A percentile compares a stretch with the other conserved stretches of the same genome.
Evolutionary conservation across 2,888 invertebrate species (phyloP).

Genomic region (Meandrusa payeni): DNA sequence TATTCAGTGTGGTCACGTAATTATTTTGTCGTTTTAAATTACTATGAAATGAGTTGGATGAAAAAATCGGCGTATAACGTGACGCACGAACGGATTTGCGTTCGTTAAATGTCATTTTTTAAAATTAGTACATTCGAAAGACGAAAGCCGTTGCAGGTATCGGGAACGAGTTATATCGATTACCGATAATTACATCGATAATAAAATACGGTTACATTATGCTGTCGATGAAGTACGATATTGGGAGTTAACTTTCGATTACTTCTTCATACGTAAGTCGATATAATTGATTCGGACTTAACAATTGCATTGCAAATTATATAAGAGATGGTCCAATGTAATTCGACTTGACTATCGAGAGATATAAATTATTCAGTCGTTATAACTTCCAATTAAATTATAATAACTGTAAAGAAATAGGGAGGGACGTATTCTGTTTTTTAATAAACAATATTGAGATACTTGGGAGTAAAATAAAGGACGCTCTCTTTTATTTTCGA

Average conservation of each 20-base stretch:
- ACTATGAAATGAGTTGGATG: slow-evolving; percentile 19
- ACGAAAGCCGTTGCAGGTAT: slow-evolving; percentile 19
- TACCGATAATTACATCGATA: slow-evolving; percentile 40
- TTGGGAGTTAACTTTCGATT: background rate
- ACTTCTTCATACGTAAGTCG: slow-evolving; percentile 10
- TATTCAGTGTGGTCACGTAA: slow-evolving; percentile 13
- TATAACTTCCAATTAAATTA: too few relatives aligned
- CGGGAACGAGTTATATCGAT: slow-evolving; percentile 28
- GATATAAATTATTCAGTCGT: too few relatives aligned
- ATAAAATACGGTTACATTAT: slow-evolving; percentile 33
- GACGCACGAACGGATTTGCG: slow-evolving; percentile 31
- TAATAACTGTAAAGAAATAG: too few relatives aligned
- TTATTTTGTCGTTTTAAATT: slow-evolving; percentile 15
- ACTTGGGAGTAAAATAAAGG: too few relatives aligned
- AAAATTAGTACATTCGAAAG: slow-evolving; percentile 20
- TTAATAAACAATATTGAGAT: too few relatives aligned
- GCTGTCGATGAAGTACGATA: slow-evolving; percentile 7
- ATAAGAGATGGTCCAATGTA: too few relatives aligned
- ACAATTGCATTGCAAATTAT: background rate
- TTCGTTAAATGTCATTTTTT: slow-evolving; percentile 24
- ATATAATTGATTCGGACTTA: slow-evolving; percentile 3
- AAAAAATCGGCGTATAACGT: slow-evolving; percentile 15
- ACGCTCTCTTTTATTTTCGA: too few relatives aligned
- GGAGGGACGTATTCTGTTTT: too few relatives aligned
- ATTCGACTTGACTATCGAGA: too few relatives aligned